Conservation (phyloP, 2,888 invertebrate genomes). For the Hedya salicella region DNA sequence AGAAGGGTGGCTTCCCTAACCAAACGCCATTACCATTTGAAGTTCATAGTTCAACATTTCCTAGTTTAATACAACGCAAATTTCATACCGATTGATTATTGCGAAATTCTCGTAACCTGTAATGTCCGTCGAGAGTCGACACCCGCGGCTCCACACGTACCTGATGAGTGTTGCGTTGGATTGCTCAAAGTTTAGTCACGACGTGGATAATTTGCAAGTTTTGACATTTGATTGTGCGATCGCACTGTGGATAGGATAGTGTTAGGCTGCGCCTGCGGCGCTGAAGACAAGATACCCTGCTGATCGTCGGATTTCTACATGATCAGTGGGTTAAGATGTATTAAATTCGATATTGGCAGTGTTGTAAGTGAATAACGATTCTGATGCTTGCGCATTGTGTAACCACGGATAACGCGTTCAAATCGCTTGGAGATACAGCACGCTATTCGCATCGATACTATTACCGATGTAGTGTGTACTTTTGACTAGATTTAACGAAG, state of each 20-base stretch:
- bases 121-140: conserved; percentile 43
- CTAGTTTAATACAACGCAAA: conserved; percentile 42
- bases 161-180: conserved; percentile 72
- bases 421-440: background rate
- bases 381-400: conserved; percentile 3
- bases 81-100: conserved; percentile 42
- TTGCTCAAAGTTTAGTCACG: conserved; percentile 79
- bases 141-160: conserved; percentile 52
- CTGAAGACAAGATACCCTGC: conserved; percentile 31
- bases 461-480: too few relatives aligned
- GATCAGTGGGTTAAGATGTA: conserved; percentile 35
- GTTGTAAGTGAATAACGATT: conserved; percentile 19
- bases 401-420: background rate
- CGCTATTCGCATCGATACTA: too few relatives aligned
- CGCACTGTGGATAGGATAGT: conserved; percentile 45
- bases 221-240: conserved; percentile 70
- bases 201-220: conserved; percentile 75
- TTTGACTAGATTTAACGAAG: too few relatives aligned
- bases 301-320: conserved; percentile 42
- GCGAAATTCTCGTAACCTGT: conserved; percentile 37
- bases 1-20: conserved; percentile 10
- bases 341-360: conserved; percentile 25
- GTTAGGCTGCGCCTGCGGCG: conserved; percentile 42
- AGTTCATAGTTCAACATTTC: conserved; percentile 40
- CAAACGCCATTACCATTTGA: conserved; percentile 16